phyloP scores from a whole-genome alignment of 2,888 invertebrate genomes.

The Hesperia comma region DNA sequence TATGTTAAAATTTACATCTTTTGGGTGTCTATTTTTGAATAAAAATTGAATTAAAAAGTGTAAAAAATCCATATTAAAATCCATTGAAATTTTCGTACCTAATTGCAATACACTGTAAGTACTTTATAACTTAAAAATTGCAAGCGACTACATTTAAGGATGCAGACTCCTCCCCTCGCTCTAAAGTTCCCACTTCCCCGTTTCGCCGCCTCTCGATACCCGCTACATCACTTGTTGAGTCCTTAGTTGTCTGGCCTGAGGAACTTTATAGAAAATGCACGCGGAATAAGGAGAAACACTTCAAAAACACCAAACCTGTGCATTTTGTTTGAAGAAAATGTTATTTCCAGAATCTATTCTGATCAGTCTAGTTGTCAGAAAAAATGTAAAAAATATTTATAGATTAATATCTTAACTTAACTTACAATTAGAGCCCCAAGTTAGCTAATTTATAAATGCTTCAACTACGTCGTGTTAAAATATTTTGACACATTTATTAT shows the following conservation, averaged over 20 bases:
- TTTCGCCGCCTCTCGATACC: conserved; percentile 12
- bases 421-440: too few species aligned
- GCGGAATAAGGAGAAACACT: not conserved
- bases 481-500: too few species aligned
- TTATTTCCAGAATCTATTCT: too few species aligned
- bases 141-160: not conserved
- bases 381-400: too few species aligned
- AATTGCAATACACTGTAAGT: not conserved
- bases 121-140: not conserved
- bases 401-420: too few species aligned
- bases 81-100: too few species aligned
- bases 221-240: conserved; percentile 46
- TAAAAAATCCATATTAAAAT: too few species aligned
- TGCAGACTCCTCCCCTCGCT: not conserved
- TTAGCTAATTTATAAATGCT: too few species aligned
- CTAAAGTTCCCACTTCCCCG: not conserved
- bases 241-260: conserved; percentile 50
- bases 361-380: not conserved
- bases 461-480: too few species aligned
- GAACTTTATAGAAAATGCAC: not conserved
- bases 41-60: not conserved
- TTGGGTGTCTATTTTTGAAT: not conserved
- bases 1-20: too few species aligned
- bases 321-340: too few species aligned
- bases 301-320: not conserved